phyloP scores from a whole-genome alignment of 1,140 invertebrate species.

The Anoplolepis gracilipes region DNA sequence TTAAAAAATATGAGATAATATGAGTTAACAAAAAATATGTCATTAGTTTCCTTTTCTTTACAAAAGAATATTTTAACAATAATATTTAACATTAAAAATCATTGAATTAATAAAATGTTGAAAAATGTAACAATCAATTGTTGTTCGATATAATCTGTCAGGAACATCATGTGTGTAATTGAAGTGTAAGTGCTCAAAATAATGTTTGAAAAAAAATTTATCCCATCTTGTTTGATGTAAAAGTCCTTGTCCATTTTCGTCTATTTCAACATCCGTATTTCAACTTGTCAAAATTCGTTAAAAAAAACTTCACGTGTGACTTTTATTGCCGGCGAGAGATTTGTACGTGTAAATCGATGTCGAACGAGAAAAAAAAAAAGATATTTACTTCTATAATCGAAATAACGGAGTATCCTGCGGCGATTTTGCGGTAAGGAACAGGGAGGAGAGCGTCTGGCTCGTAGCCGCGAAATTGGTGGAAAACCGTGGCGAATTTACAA shows the following conservation, averaged over 20 bases:
- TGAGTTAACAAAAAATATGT: not conserved
- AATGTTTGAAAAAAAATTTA: not conserved
- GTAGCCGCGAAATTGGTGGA: slow-evolving; percentile 66
- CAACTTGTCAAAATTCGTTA: not conserved
- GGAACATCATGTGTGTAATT: not conserved
- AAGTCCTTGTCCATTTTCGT: not conserved
- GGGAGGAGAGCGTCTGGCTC: slow-evolving; percentile 52
- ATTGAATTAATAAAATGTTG: not conserved
- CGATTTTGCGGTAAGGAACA: slow-evolving; percentile 51
- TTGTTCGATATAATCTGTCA: not conserved
- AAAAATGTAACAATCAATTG: not conserved
- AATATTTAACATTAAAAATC: not conserved
- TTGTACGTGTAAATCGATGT: slow-evolving; percentile 26
- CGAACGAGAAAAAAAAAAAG: slow-evolving; percentile 8
- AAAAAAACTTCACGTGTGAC: not conserved
- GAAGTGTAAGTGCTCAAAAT: not conserved
- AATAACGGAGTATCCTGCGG: slow-evolving; percentile 55
- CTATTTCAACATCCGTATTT: not conserved
- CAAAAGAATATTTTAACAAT: not conserved
- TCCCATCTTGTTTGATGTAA: not conserved
- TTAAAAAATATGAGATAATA: no score
- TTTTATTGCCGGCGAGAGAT: slow-evolving; percentile 1
- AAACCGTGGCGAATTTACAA: slow-evolving; percentile 68
- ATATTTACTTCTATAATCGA: slow-evolving; percentile 47
- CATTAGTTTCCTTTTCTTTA: not conserved